Percentiles rank a stretch among this genome's conserved stretches.
Conservation (phyloP, 1,140 invertebrate species). For the Zaprionus tsacasi region DNA sequence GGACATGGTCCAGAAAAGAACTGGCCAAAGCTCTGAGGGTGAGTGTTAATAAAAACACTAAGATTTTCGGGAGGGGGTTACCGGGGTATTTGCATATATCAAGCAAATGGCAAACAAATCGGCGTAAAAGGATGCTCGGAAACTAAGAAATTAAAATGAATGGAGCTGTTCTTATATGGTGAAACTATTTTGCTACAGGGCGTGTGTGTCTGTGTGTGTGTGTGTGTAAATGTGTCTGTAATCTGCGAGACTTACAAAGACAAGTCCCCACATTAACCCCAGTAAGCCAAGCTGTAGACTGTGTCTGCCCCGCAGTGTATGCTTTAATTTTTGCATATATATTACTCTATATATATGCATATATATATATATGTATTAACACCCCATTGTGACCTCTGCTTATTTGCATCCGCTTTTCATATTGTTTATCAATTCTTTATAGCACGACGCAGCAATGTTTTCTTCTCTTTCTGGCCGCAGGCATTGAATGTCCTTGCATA, state of each 20-base stretch:
- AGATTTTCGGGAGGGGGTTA: constrained; percentile 42
- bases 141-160: constrained; percentile 59
- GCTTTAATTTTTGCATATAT: constrained; percentile 7
- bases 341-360: not conserved
- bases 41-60: constrained; percentile 64
- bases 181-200: not conserved
- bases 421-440: constrained; percentile 17
- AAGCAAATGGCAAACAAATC: constrained; percentile 8
- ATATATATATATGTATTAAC: constrained; percentile 2
- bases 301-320: constrained; percentile 40
- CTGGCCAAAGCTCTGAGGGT: constrained; percentile 35
- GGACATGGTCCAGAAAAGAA: constrained; percentile 17
- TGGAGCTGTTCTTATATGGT: constrained; percentile 8
- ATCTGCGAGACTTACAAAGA: not conserved
- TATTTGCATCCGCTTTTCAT: constrained; percentile 17
- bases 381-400: constrained; percentile 9
- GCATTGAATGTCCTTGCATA: constrained; percentile 13
- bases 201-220: not conserved
- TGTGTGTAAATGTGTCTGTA: not conserved
- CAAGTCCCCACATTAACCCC: not conserved
- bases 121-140: not conserved
- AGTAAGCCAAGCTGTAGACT: constrained; percentile 35
- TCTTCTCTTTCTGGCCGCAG: not conserved
- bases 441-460: constrained; percentile 9
- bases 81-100: constrained; percentile 23